These are phyloP conservation scores for Drosophila suzukii DNA, from an alignment of 1,140 invertebrate species.

Conservation along the genomic window DNA sequence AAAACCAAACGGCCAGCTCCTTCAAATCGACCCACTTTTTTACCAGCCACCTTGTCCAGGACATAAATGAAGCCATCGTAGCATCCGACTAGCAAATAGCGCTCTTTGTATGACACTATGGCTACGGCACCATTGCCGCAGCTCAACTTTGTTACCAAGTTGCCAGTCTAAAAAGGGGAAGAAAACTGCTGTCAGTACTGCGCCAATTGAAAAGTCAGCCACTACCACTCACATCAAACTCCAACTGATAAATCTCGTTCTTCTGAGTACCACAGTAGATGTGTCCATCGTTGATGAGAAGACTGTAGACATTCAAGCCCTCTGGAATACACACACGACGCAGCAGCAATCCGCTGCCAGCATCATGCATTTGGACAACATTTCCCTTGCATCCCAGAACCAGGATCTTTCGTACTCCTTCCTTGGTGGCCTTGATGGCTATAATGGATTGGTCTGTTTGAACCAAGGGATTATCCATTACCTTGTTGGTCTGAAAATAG, in stretches of 20 bases:
- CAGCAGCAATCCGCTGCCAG: constrained; percentile 87
- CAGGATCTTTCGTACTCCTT: constrained; percentile 88
- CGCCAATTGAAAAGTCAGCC: not conserved
- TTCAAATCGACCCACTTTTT: constrained; percentile 85
- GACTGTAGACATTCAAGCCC: constrained; percentile 88
- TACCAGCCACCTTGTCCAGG: constrained; percentile 85
- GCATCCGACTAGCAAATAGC: constrained; percentile 88
- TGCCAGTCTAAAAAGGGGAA: constrained; percentile 85
- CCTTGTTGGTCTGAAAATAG: constrained; percentile 60
- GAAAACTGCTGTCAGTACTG: not conserved
- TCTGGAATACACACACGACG: constrained; percentile 87
- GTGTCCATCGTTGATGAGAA: constrained; percentile 87
- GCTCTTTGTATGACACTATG: constrained; percentile 86
- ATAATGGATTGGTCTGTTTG: constrained; percentile 85
- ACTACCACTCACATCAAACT: constrained; percentile 86
- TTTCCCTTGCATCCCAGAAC: constrained; percentile 88
- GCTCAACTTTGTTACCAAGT: constrained; percentile 85
- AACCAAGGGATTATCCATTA: constrained; percentile 49
- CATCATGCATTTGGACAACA: constrained; percentile 88
- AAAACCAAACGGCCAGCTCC: constrained; percentile 88
- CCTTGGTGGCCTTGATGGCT: constrained; percentile 88
- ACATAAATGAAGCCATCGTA: constrained; percentile 90
- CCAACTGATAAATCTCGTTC: constrained; percentile 88
- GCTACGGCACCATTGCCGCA: constrained; percentile 89
- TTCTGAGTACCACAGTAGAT: constrained; percentile 89